Conservation (phyloP, 2,113 vertebrate species). For the Cranoglanis bouderius region DNA sequence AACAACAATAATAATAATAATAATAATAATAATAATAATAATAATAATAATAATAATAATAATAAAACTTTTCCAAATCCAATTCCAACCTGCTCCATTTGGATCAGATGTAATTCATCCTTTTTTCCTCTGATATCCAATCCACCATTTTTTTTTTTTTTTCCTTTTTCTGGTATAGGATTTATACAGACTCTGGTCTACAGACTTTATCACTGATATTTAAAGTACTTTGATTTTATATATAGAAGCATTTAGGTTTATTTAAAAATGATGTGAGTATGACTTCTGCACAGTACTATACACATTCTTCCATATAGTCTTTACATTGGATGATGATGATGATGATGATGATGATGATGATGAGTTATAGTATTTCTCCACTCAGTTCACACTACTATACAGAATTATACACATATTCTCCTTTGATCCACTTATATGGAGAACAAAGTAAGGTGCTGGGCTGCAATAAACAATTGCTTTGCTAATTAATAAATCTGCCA, state of each 20-base stretch:
- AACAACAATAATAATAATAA: too few relatives aligned
- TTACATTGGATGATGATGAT: neutral
- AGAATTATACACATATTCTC: neutral
- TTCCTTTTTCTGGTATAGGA: too few relatives aligned
- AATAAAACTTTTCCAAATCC: too few relatives aligned
- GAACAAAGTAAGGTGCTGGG: slow-evolving; percentile 19
- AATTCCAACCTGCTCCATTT: too few relatives aligned
- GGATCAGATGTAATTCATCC: too few relatives aligned
- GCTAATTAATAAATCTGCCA: slow-evolving; percentile 35
- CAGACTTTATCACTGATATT: neutral
- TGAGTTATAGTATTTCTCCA: neutral
- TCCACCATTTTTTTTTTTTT: too few relatives aligned
- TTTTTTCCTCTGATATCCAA: too few relatives aligned
- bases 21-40: too few relatives aligned
- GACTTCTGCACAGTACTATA: neutral
- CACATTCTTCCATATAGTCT: neutral
- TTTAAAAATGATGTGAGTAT: neutral
- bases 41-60: too few relatives aligned
- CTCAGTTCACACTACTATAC: neutral
- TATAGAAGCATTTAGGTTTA: neutral
- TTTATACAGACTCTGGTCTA: too few relatives aligned
- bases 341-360: slow-evolving; percentile 11
- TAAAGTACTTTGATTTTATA: neutral
- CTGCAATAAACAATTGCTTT: slow-evolving; percentile 29
- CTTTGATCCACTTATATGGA: slow-evolving; percentile 15